These are phyloP conservation scores for Drosophila aldrichi DNA, from an alignment of 2,888 invertebrate genomes.

Conservation along the genomic window DNA sequence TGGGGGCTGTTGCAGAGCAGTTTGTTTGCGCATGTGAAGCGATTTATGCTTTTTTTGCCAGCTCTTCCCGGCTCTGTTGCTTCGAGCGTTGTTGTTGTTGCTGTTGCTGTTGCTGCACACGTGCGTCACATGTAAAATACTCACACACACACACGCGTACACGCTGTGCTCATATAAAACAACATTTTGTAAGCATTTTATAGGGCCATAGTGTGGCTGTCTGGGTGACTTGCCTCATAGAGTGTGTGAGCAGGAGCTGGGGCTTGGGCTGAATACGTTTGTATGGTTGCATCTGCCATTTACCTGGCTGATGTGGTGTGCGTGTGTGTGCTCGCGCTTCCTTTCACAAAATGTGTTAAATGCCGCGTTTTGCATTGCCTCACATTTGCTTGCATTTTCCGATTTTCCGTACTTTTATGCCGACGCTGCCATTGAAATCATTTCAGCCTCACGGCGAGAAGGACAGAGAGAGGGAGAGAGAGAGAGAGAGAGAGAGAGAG, in stretches of 20 bases:
- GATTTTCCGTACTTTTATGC: slow-evolving; percentile 58
- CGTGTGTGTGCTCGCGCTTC: slow-evolving; percentile 30
- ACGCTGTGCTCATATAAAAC: slow-evolving; percentile 62
- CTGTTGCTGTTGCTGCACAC: slow-evolving; percentile 65
- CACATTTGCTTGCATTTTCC: slow-evolving; percentile 52
- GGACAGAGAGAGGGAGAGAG: neutral
- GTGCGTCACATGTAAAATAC: slow-evolving; percentile 76
- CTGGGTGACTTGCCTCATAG: slow-evolving; percentile 22
- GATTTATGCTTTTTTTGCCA: slow-evolving; percentile 67
- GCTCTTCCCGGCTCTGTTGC: slow-evolving; percentile 46
- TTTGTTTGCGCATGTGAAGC: slow-evolving; percentile 77
- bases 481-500: neutral
- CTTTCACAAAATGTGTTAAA: slow-evolving; percentile 75
- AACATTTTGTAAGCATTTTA: slow-evolving; percentile 81
- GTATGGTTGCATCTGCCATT: slow-evolving; percentile 26
- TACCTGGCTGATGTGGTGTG: slow-evolving; percentile 36
- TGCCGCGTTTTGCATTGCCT: slow-evolving; percentile 78
- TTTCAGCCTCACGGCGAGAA: neutral
- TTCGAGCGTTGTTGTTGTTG: slow-evolving; percentile 42
- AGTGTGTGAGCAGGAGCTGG: neutral
- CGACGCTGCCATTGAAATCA: slow-evolving; percentile 66
- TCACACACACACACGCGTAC: slow-evolving; percentile 41
- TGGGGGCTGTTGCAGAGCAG: slow-evolving; percentile 36
- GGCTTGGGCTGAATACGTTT: slow-evolving; percentile 15
- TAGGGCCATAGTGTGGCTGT: slow-evolving; percentile 67